A percentile compares a stretch with the other conserved stretches of the same genome.
Conservation (phyloP, 2,797 vertebrate genomes). For the Anisognathus igniventris region DNA sequence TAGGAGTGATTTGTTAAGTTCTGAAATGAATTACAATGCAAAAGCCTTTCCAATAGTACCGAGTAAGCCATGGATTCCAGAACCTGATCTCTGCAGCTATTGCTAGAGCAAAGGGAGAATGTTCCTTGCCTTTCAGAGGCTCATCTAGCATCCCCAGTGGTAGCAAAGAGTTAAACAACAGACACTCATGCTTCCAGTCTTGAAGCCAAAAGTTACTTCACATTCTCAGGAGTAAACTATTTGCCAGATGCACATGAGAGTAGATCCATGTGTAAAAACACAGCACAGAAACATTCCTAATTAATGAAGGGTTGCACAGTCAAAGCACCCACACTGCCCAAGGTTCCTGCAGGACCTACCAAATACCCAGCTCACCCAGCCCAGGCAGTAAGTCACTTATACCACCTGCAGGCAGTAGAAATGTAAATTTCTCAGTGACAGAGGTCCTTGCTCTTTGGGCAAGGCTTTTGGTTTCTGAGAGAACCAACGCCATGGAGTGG, state of each 20-base stretch:
- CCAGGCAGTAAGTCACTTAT: not conserved
- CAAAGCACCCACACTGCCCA: conserved; percentile 26
- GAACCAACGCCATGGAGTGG: rapidly evolving
- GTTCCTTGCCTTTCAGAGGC: not conserved
- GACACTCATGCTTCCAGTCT: conserved; percentile 15
- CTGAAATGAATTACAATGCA: not conserved
- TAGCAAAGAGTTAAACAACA: conserved; percentile 62
- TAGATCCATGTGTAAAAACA: conserved; percentile 64
- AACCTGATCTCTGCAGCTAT: not conserved
- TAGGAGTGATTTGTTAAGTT: not conserved
- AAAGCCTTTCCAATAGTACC: not conserved
- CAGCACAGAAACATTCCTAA: conserved; percentile 4
- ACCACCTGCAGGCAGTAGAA: not conserved
- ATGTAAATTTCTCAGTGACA: not conserved
- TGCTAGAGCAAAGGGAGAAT: not conserved
- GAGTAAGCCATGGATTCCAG: not conserved
- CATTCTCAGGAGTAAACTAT: conserved; percentile 70
- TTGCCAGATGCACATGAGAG: conserved; percentile 69
- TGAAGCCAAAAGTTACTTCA: conserved; percentile 75
- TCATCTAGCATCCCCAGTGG: not conserved
- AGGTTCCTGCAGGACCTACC: conserved; percentile 27
- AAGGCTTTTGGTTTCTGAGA: not conserved
- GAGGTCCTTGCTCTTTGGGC: not conserved
- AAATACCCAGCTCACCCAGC: not conserved
- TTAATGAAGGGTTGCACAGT: not conserved